Evolutionary conservation across 92 coral and sea anemone genomes (phyloP), one percentile per base, ranked within the genome.

Genomic region (Isaurus tuberculatus): DNA sequence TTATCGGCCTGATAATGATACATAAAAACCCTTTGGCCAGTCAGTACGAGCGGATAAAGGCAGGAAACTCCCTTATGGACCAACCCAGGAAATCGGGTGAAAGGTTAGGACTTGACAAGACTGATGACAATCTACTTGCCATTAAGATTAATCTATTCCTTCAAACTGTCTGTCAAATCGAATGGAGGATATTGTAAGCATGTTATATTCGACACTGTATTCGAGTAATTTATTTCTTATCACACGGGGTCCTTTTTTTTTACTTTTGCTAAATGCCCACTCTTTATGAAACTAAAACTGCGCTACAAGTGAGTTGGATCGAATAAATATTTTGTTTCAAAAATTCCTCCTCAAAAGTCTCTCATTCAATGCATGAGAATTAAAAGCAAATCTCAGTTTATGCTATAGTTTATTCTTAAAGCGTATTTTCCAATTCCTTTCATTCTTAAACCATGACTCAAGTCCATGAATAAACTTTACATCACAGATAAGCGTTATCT

Each of bases 51-150:
- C 70, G 70, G 82, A 58, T 77, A 23, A 34, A 19, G 40, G 32
- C 68, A 46, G 70, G 70, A 57, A 58, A 60, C 82, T 40, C 82
- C 82, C 82, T 58, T 34, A n/a, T 55, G n/a, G 82, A 67, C 69
- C 82, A 32, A 15, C 82, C 82, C 82, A 77, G 82, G 82, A 77
- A 77, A 28, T 32, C 14, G 23, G 82, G 70, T 77, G 32, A 60
- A 77, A 77, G 82, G 70, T 77, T 6, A 34, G 14, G 22, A 77
- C 46, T 58, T 77, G 60, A 77, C 69, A 77, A 15, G 31, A 42
- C 82, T 67, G 82, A 64, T 77, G 82, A 77, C 82, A 77, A 34
- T 77, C 51, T 23, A 77, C 70, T 61, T 33, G 40, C 70, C 26
- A 58, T 37, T 36, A 58, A 36, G 49, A 77, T 31, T 57, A 34